Conservation (phyloP, 2,797 vertebrate species). For the Pangasius mekongensis region DNA sequence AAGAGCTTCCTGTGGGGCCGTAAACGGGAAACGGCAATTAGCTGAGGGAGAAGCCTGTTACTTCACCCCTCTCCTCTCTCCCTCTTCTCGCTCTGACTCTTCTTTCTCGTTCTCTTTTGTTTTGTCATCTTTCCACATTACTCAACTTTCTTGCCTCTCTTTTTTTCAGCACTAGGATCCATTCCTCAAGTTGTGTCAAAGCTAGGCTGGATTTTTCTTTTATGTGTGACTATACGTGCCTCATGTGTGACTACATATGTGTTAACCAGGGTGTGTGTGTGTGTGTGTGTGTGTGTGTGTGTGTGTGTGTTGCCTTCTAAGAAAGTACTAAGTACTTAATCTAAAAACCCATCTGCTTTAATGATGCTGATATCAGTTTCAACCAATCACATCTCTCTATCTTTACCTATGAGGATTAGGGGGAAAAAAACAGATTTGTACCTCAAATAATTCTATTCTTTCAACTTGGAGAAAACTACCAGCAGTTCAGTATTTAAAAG, state of each 20-base stretch:
- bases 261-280: neutral
- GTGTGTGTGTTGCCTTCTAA: neutral
- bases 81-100: conserved; percentile 13
- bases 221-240: no score
- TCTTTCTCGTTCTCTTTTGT: conserved; percentile 18
- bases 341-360: no score
- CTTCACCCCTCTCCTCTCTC: conserved; percentile 8
- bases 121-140: neutral
- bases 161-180: neutral
- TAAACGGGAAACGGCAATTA: conserved; percentile 74
- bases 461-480: neutral
- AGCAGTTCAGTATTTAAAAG: neutral
- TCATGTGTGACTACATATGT: no score
- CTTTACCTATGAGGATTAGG: neutral
- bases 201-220: neutral
- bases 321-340: neutral
- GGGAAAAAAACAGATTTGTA: neutral
- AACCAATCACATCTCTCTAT: conserved; percentile 3
- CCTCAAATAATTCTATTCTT: neutral
- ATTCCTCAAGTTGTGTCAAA: neutral
- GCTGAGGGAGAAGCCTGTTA: conserved; percentile 36
- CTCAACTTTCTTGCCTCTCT: neutral
- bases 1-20: conserved; percentile 74
- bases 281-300: neutral
- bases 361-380: conserved; percentile 14